Percentiles rank a stretch among this genome's conserved stretches.
phyloP scores from a whole-genome alignment of 1,140 invertebrate genomes.

The Choristoneura fumiferana region DNA sequence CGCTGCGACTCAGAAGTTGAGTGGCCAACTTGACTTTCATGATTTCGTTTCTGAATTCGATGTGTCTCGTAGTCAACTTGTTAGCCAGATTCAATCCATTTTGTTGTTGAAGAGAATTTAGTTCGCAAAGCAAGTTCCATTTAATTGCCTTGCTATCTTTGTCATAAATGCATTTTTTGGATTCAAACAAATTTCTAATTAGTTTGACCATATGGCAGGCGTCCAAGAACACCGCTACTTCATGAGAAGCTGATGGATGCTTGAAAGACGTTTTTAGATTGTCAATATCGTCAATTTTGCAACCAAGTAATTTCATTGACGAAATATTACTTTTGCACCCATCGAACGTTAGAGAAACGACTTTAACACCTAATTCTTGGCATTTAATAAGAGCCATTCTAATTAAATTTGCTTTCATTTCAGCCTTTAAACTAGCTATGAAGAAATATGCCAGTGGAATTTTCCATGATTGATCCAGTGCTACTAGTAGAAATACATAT shows the following conservation, averaged over 20 bases:
- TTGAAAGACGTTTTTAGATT: conserved; percentile 25
- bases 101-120: too few species aligned
- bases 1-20: conserved; percentile 1
- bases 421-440: neutral
- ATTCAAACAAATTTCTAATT: neutral
- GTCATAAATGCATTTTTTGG: too few species aligned
- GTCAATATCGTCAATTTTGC: conserved; percentile 15
- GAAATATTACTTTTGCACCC: conserved; percentile 23
- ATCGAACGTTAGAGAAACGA: conserved; percentile 25
- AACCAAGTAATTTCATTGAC: conserved; percentile 24
- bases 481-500: conserved; percentile 10
- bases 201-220: conserved; percentile 21
- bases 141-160: too few species aligned
- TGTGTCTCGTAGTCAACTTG: neutral
- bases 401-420: conserved; percentile 22
- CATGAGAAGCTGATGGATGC: conserved; percentile 11
- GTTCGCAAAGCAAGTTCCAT: too few species aligned
- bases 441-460: conserved; percentile 30
- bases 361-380: conserved; percentile 16
- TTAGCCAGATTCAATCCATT: too few species aligned
- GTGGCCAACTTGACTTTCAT: conserved; percentile 11
- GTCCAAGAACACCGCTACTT: conserved; percentile 25
- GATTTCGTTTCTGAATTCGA: neutral
- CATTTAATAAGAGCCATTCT: conserved; percentile 13
- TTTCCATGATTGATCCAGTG: conserved; percentile 27